These are phyloP conservation scores for Drosophila ercepeae DNA, from an alignment of 1,140 invertebrate genomes.

Conservation along the genomic window DNA sequence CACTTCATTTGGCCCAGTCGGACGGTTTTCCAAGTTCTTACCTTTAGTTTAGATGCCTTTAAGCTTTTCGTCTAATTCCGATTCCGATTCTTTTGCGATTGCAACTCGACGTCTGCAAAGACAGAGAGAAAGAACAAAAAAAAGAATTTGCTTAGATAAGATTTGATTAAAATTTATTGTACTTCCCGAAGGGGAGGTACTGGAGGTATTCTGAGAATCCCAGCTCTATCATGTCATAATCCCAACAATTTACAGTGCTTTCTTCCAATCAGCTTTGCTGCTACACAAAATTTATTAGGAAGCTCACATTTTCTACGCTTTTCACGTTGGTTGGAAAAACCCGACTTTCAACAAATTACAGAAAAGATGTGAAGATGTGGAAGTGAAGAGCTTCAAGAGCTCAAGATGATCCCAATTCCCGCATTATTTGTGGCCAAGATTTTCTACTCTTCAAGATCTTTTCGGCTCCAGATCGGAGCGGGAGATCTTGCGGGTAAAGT, in stretches of 20 bases:
- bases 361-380: conserved; percentile 4
- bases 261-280: background rate
- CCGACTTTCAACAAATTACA: conserved; percentile 19
- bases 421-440: background rate
- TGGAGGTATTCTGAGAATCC: background rate
- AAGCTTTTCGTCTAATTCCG: conserved; percentile 6
- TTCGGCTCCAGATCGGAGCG: conserved; percentile 14
- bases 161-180: conserved; percentile 32
- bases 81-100: conserved; percentile 16
- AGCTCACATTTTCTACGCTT: conserved; percentile 7
- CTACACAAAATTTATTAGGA: conserved; percentile 14
- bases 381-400: conserved; percentile 43
- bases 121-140: conserved; percentile 11
- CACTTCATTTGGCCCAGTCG: conserved; percentile 15
- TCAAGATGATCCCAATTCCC: conserved; percentile 35
- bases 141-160: conserved; percentile 24
- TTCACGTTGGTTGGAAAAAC: conserved; percentile 1
- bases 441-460: conserved; percentile 12
- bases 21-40: conserved; percentile 1
- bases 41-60: conserved; percentile 12
- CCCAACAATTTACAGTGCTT: background rate
- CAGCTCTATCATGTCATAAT: background rate
- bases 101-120: conserved; percentile 12
- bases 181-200: background rate
- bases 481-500: background rate